These are phyloP conservation scores for Intellagama lesueurii DNA, from an alignment of 2,797 vertebrate species.

Conservation along the genomic window DNA sequence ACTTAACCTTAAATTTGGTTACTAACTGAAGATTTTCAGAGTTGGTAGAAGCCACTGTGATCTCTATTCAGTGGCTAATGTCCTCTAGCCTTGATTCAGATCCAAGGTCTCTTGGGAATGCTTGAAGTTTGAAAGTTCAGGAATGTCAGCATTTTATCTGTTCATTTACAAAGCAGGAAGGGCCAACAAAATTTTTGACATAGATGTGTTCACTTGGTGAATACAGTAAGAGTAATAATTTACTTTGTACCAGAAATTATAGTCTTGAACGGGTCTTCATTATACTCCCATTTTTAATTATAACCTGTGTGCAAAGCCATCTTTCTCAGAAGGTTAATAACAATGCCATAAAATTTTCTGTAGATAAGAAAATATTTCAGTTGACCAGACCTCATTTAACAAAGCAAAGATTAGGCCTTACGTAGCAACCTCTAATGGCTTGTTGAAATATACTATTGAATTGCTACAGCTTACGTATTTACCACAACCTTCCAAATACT, in stretches of 20 bases:
- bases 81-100: background rate
- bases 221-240: background rate
- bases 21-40: background rate
- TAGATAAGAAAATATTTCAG: constrained; percentile 22
- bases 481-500: constrained; percentile 23
- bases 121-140: background rate
- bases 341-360: background rate
- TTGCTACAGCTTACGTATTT: constrained; percentile 26
- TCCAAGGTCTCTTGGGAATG: background rate
- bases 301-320: background rate
- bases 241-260: background rate
- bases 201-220: background rate
- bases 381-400: constrained; percentile 14
- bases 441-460: background rate
- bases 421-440: background rate
- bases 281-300: constrained; percentile 17
- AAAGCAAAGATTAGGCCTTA: constrained; percentile 37
- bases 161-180: background rate
- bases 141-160: too few relatives aligned
- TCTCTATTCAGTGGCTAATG: background rate
- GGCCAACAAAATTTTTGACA: background rate
- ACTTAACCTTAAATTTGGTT: background rate
- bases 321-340: constrained; percentile 29
- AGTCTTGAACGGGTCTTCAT: background rate
- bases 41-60: background rate